Conservation (phyloP, 2,888 invertebrate species). For the Leptarthrus brevirostris region DNA sequence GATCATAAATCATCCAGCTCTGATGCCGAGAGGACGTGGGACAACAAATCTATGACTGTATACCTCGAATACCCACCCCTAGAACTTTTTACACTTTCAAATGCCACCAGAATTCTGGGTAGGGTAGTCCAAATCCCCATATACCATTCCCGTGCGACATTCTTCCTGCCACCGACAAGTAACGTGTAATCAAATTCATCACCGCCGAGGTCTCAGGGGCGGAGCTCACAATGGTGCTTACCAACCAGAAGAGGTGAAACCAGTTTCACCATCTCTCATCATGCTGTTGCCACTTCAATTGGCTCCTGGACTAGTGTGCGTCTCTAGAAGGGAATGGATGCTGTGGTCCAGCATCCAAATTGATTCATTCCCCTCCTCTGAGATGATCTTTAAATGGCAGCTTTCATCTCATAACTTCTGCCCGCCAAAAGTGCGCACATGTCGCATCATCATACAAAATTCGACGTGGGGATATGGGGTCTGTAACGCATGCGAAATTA, state of each 20-base stretch:
- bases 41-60: background rate
- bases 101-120: slow-evolving; percentile 7
- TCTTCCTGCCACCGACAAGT: background rate
- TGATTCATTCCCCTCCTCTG: slow-evolving; percentile 21
- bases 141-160: background rate
- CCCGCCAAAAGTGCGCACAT: slow-evolving; percentile 37
- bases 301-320: background rate
- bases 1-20: slow-evolving; percentile 41
- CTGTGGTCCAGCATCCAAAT: background rate
- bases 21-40: slow-evolving; percentile 26
- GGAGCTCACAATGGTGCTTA: slow-evolving; percentile 56
- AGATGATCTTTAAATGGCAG: slow-evolving; percentile 28
- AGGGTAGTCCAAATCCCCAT: background rate
- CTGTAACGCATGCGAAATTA: slow-evolving; percentile 7
- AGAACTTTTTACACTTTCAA: background rate
- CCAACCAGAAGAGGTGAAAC: slow-evolving; percentile 56
- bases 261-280: slow-evolving; percentile 27
- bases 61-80: slow-evolving; percentile 11
- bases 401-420: background rate
- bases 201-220: slow-evolving; percentile 45
- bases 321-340: background rate
- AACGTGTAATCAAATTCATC: slow-evolving; percentile 20
- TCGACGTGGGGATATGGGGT: background rate
- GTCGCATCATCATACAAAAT: background rate
- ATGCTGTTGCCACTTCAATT: slow-evolving; percentile 22